Evolutionary conservation across 2,113 vertebrate species (phyloP), one percentile per base, ranked within the genome.

Genomic region (Myocastor coypus): DNA sequence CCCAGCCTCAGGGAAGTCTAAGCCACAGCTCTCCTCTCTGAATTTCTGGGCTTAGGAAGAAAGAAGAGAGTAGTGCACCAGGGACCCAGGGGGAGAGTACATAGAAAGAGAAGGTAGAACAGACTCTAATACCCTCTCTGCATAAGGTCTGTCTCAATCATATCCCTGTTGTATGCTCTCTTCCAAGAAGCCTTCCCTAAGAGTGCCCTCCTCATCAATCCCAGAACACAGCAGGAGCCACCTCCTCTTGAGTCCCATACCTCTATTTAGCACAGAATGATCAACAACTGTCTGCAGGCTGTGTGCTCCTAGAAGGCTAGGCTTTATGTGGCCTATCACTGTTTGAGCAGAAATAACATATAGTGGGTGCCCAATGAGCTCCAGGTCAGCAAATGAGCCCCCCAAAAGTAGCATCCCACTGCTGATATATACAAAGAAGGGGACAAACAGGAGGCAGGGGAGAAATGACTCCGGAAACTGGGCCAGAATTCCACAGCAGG

Each of bases 161-260:
- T 22, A 91, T 32, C 37, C 42, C 46, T 24, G 11, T 64, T 20
- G 32, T 8, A 4, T 64, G 10, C 46, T 68, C 40, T 52, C 34
- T 94, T 78, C 85, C 85, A 77, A 86, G 66, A 94, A 91, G 75
- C 59, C n/a, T 75, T 86, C 40, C 30, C 80, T 57, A 83, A 20
- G 28, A 68, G 24, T 69, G 46, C 9, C 32, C 32, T n/a, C 57
- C 52, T 64, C 73, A 63, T 69, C 32, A 80, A 61, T 13, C 13
- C 30, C 52, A 66, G 59, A 52, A 55, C 68, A 80, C 8, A 83
- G 80, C 46, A 46, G 37, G 20, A 19, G 2, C 57, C 46, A 34
- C 17, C 73, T 82, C 59, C n/a, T 81, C 89, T 73, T 82, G n/a
- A 17, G 69, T 28, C 37, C 81, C 75, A 55, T 52, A 50, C 20